Conservation (phyloP, 2,113 vertebrate genomes). For the Alligator sinensis region DNA sequence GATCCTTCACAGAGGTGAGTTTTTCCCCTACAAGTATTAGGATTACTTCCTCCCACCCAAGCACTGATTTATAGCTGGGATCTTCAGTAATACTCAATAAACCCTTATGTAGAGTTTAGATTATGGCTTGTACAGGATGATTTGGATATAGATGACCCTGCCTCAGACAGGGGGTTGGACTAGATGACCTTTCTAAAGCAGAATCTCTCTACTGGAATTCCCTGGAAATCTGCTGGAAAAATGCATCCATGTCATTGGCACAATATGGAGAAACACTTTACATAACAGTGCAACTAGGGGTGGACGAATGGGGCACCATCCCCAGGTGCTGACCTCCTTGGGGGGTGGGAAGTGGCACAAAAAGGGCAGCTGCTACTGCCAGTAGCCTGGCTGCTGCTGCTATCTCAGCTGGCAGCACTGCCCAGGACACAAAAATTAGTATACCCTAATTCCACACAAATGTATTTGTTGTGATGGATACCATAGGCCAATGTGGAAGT, state of each 20-base stretch:
- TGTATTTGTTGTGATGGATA: neutral
- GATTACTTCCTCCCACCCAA: constrained; percentile 7
- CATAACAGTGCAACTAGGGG: neutral
- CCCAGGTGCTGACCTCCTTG: too few relatives aligned
- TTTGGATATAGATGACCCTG: too few relatives aligned
- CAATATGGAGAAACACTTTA: neutral
- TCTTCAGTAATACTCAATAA: neutral
- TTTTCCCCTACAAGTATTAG: neutral
- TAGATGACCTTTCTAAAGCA: neutral
- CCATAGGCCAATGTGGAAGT: neutral
- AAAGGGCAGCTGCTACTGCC: too few relatives aligned
- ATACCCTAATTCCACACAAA: neutral
- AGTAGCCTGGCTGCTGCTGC: too few relatives aligned
- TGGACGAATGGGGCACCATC: too few relatives aligned
- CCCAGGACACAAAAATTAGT: too few relatives aligned
- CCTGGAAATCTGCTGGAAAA: neutral
- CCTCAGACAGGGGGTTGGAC: too few relatives aligned
- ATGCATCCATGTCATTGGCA: neutral
- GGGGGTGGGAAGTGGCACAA: too few relatives aligned
- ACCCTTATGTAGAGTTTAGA: rapidly evolving
- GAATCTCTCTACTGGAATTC: neutral
- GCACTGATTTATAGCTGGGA: neutral
- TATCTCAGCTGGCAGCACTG: too few relatives aligned
- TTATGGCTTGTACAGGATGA: neutral
- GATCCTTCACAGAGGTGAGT: neutral